Base-by-base conservation (phyloP, 2,888 invertebrate species). In the Eretmocerus hayati region DNA sequence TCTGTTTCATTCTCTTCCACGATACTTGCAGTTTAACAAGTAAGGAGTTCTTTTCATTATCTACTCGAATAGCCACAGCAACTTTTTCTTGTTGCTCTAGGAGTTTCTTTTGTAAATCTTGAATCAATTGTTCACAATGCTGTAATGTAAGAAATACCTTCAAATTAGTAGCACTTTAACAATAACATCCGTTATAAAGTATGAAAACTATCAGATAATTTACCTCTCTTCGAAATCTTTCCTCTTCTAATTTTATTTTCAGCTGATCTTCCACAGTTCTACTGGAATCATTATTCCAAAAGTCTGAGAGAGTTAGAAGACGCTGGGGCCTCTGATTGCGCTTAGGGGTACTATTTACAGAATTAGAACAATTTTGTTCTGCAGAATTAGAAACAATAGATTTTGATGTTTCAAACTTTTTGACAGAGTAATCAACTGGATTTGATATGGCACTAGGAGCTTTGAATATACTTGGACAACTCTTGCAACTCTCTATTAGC, bases 11-110 rank as follows among this genome's bases (percentile, higher is more conserved):
- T 62, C 77, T 77, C 15, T 79, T 72, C 77, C 83, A 83, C 0
- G 83, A 81, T 13, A 78, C 78, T 47, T 82, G 78, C 35, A 85
- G 77, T 59, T 81, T 81, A 4, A 73, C 62, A 46, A 90, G 80
- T 0, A 85, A 81, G 1, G 74, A 70, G 59, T 88, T 88, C 64
- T 90, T 90, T 0, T 83, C 78, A 46, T 81, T 78, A 66, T 90
- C 89, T 0, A 89, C 84, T 66, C 82, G 80, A 5, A 88, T 67
- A 1, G 89, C 89, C 1, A 89, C 87, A 0, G 88, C 85, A 22
- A 90, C 66, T 59, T 84, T 84, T 65, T 90, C 86, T 65, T 89
- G 86, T 58, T 85, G 81, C 57, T 89, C 87, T 21, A 89, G 71
- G 42, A 85, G 71, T 56, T 82, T 81, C 57, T 79, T 79, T 64